Base-by-base conservation (phyloP, 2,888 invertebrate species). In the Melinaea marsaeus region DNA sequence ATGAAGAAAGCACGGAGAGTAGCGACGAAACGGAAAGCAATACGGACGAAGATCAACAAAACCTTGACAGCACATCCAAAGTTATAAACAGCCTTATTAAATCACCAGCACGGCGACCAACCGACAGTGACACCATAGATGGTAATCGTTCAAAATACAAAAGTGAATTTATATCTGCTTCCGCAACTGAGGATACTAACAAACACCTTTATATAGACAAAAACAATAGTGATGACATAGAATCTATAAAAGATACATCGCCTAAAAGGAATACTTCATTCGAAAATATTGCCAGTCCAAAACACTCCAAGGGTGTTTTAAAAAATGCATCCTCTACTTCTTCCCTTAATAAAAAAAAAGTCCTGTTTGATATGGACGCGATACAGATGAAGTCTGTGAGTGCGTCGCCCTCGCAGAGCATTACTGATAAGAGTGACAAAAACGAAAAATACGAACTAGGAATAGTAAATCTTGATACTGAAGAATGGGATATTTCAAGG, bases 301-400 rank as follows among this genome's bases (percentile, higher is more conserved):
- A 84, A 71, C 84, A 83, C 74, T 86, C 91, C 56, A 93, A 92
- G 79, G 88, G 93, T 58, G 93, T 93, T 42, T 75, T 94, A 46
- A 94, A 93, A 82, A 90, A 88, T 74, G 91, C 88, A 56, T 88
- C 92, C 2, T 92, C 92, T 0, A 85, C 84, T 33, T 91, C 90
- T 47, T 92, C 92, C 55, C 75, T 92, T 35, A 87, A 91, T 34
- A 94, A 94, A 72, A 94, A 94, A 77, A 93, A 92, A 81, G 94
- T 94, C 6, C 73, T 93, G 56, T 94, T 94, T 72, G 92, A 93
- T 81, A 87, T 94, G 79, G 92, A 92, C 71, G 88, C 91, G 3
- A 89, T 91, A 72, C 90, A 91, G 80, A 90, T 89, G 85, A 91
- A 91, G 73, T 91, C 90, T 2, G 78, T 90, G 1, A 91, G 91